Percentiles rank a stretch among this genome's conserved stretches.
phyloP scores from a whole-genome alignment of 1,140 invertebrate genomes.

The Pseudomyrmex flavicornis region DNA sequence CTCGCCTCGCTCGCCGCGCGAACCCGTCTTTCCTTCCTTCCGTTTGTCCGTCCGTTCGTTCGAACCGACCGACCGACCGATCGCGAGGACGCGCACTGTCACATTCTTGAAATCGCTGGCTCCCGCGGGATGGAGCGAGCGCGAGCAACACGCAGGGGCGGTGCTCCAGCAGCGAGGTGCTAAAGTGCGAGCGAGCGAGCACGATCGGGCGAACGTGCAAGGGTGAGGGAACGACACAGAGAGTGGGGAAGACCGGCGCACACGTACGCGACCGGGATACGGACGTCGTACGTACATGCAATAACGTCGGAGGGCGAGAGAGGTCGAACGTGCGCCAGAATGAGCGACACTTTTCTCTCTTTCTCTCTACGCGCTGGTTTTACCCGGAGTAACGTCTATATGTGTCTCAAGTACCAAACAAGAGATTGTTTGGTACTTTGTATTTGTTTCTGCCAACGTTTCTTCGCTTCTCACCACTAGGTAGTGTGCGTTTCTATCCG shows the following conservation, averaged over 20 bases:
- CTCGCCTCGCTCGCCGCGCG: constrained; percentile 46
- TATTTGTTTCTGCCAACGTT: neutral
- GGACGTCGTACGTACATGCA: constrained; percentile 23
- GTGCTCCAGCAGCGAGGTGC: neutral
- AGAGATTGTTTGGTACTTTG: constrained; percentile 28
- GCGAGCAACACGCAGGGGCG: constrained; percentile 15
- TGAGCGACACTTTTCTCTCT: constrained; percentile 54
- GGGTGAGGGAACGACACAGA: neutral
- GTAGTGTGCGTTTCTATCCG: neutral
- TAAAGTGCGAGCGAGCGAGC: constrained; percentile 32
- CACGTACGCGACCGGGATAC: constrained; percentile 29
- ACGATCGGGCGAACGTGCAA: neutral
- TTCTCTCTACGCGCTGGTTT: too few species aligned
- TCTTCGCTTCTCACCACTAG: neutral
- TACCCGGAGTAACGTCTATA: too few species aligned
- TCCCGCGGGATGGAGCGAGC: constrained; percentile 22
- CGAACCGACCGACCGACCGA: constrained; percentile 43
- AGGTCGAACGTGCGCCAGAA: constrained; percentile 61
- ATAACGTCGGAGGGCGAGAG: constrained; percentile 63
- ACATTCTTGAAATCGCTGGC: constrained; percentile 75
- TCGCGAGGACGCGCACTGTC: constrained; percentile 75
- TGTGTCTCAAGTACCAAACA: too few species aligned
- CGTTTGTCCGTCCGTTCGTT: neutral
- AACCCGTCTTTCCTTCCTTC: neutral
- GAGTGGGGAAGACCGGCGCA: constrained; percentile 11